Base-by-base conservation (phyloP, 2,888 invertebrate species). In the Tanytarsus gracilentus region DNA sequence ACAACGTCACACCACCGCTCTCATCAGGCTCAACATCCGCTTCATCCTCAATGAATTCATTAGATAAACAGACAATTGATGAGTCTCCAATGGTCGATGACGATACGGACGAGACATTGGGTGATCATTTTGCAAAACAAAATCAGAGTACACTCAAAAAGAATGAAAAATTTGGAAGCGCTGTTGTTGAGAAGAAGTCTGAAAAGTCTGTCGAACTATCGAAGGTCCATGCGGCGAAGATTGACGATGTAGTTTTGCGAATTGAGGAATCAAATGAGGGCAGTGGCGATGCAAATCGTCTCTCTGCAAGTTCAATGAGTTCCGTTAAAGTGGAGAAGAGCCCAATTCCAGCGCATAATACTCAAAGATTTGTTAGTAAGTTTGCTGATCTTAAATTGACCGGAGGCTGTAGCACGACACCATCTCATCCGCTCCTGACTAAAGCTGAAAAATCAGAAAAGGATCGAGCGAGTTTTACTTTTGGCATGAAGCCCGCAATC, bases 131-230 rank as follows among this genome's bases (percentile, higher is more conserved):
- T 69, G 88, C 87, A 53, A 84, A 85, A 67, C 85, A 85, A 65
- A 86, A 86, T 68, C 86, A 86, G 70, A 84, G 84, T 65, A 88
- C 88, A 0, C 72, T 88, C 61, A 87, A 86, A 68, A 88, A 87
- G 68, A 82, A 81, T 67, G 66, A 66, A 63, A 55, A 65, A 29
- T 65, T 65, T 44, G 63, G 63, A 8, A 62, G 51, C 21, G 64
- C 63, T 21, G 48, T 58, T n/a, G 49, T 61, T n/a, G 65, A 64
- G 49, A 65, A 64, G 49, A 18, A n/a, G 8, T 7, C 61, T 7
- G 50, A 58, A 29, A 40, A 59, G 40, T 26, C 33, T 11, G 18
- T 16, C 7, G 60, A 61, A 23, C 26, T 48, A 21, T 18, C 64
- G n/a, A 60, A 36, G 30, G 18, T 49, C 21, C 7, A 7, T 11